These are phyloP conservation scores for Hydrochoerus hydrochaeris DNA, from an alignment of 2,113 vertebrate genomes.

Conservation along the genomic window DNA sequence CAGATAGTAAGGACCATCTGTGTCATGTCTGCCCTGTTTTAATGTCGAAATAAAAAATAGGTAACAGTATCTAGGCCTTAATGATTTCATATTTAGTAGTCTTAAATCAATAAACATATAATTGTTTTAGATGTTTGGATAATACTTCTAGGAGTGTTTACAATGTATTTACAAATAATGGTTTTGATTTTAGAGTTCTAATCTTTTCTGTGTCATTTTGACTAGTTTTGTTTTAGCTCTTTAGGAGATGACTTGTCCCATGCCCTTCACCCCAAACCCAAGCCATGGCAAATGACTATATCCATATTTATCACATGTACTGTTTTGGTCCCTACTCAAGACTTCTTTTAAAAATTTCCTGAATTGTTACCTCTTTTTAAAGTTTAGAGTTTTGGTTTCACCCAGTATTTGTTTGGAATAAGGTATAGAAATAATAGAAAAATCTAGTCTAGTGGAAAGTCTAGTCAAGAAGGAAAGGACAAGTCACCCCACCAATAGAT, in stretches of 20 bases:
- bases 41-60: neutral
- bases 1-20: neutral
- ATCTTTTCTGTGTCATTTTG: conserved; percentile 41
- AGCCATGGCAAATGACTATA: neutral
- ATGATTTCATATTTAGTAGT: neutral
- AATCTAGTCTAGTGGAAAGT: conserved; percentile 23
- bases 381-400: conserved; percentile 1
- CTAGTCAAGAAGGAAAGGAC: conserved; percentile 1
- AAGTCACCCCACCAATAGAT: neutral
- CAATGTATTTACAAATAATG: conserved; percentile 20
- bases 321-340: neutral
- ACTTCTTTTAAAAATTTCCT: neutral
- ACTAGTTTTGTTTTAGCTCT: neutral
- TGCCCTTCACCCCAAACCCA: neutral
- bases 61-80: neutral
- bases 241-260: neutral
- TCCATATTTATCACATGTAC: neutral
- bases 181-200: conserved; percentile 57
- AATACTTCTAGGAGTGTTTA: neutral
- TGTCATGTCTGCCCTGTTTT: neutral
- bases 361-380: conserved; percentile 34
- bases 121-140: conserved; percentile 32
- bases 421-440: conserved; percentile 3
- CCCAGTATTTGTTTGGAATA: conserved; percentile 13
- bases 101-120: conserved; percentile 1